Base-by-base conservation (phyloP, 2,888 invertebrate genomes). In the Rhagonycha lutea region DNA sequence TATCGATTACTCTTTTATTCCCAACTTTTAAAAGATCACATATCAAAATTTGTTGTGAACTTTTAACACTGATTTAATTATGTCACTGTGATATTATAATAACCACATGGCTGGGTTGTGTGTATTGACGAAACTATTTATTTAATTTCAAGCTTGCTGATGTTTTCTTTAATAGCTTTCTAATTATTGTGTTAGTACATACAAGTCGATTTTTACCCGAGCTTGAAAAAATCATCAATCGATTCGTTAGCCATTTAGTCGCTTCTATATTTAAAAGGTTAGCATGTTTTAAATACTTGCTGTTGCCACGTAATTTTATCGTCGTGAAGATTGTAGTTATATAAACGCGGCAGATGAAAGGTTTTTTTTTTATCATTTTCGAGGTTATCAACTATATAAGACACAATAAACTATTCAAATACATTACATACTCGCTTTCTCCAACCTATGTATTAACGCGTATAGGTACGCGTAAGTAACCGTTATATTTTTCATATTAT, bases 401-500 rank as follows among this genome's bases (percentile, higher is more conserved):
- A 62, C 32, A 73, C 73, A 73, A 73, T 73, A 69, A 68, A 62
- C 47, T 47, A 69, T 68, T 68, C 73, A 73, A 11, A 61, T 67
- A 63, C 32, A 14, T 28, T 32, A 63, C 29, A 32, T 24, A 65
- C 23, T n/a, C 26, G 26, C 12, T 68, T 67, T 62, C 62, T 68
- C 68, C 61, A 63, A 69, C 72, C 28, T 69, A 69, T 69, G 61
- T 69, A 65, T 68, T 69, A 47, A 47, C 32, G 60, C 29, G 26
- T 72, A 72, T 80, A 80, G 75, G 73, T 78, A 78, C 77, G 77
- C 78, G 75, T 73, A 71, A 74, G 62, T 79, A 79, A 81, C 83
- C 83, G 82, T 83, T 83, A 84, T 78, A 81, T 83, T 80, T 81
- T 85, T 83, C 83, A 80, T 84, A 85, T 84, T 84, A 81, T 81